These are phyloP conservation scores for Apoderus coryli DNA, from an alignment of 2,888 invertebrate genomes.

Conservation along the genomic window DNA sequence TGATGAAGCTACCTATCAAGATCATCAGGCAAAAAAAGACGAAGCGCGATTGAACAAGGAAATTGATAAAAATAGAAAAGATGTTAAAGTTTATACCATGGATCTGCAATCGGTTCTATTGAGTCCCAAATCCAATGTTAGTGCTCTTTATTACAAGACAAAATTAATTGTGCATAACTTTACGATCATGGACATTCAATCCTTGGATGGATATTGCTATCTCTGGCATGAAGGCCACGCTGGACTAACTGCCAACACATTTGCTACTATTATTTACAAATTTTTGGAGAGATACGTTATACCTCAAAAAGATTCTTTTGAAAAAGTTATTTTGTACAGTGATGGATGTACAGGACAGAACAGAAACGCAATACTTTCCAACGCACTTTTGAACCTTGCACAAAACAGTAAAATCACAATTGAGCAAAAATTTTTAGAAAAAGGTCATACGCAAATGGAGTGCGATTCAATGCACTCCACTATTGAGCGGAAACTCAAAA, in stretches of 20 bases:
- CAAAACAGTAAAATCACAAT: constrained; percentile 7
- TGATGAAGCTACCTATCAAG: constrained; percentile 7
- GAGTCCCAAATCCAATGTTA: constrained; percentile 7
- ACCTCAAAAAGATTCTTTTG: background rate
- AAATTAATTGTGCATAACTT: no score
- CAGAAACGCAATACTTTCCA: no score
- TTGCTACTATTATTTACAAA: no score
- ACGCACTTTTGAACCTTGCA: no score
- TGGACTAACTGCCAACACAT: constrained; percentile 9
- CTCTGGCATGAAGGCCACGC: constrained; percentile 11
- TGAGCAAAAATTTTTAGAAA: constrained; percentile 13
- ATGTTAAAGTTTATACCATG: constrained; percentile 9
- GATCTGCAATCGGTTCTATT: constrained; percentile 9
- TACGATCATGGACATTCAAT: constrained; percentile 8
- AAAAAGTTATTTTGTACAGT: constrained; percentile 9
- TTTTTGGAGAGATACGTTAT: constrained; percentile 7
- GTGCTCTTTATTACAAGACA: constrained; percentile 6
- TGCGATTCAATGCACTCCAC: no score
- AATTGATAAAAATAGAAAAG: constrained; percentile 5
- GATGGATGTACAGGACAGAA: constrained; percentile 11
- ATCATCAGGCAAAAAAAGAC: constrained; percentile 10
- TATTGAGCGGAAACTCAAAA: constrained; percentile 10
- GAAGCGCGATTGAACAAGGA: constrained; percentile 9
- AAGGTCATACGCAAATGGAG: no score
- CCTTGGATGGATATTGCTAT: constrained; percentile 10